phyloP scores from a whole-genome alignment of 2,113 vertebrate species.

The Heterochromis multidens region DNA sequence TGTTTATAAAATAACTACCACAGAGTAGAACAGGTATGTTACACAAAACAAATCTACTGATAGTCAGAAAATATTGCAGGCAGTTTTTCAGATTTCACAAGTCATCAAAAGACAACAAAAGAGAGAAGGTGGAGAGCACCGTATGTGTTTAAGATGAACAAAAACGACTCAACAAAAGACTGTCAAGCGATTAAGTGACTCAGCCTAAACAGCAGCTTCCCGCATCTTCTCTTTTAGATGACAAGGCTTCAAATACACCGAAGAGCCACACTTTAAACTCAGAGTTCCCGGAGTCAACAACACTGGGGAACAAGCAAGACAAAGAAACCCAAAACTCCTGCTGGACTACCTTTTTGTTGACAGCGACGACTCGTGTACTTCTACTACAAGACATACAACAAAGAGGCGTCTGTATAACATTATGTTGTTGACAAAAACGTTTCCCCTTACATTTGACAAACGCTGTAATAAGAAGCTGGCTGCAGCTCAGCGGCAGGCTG shows the following conservation, averaged over 20 bases:
- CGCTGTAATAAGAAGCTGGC: background rate
- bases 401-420: background rate
- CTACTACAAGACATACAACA: background rate
- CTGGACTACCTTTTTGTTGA: constrained; percentile 18
- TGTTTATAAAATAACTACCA: background rate
- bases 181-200: background rate
- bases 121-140: background rate
- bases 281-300: constrained; percentile 17
- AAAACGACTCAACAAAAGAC: background rate
- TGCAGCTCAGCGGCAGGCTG: constrained; percentile 9
- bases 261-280: background rate
- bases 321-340: constrained; percentile 60
- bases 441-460: background rate
- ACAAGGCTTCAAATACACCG: background rate
- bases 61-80: no score
- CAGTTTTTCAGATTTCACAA: background rate
- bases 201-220: background rate
- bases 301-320: constrained; percentile 46
- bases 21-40: background rate
- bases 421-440: background rate
- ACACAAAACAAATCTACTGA: background rate
- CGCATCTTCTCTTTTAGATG: background rate
- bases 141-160: background rate
- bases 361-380: background rate
- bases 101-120: background rate